Conservation (phyloP, 2,113 vertebrate genomes). For the Saiga tatarica region DNA sequence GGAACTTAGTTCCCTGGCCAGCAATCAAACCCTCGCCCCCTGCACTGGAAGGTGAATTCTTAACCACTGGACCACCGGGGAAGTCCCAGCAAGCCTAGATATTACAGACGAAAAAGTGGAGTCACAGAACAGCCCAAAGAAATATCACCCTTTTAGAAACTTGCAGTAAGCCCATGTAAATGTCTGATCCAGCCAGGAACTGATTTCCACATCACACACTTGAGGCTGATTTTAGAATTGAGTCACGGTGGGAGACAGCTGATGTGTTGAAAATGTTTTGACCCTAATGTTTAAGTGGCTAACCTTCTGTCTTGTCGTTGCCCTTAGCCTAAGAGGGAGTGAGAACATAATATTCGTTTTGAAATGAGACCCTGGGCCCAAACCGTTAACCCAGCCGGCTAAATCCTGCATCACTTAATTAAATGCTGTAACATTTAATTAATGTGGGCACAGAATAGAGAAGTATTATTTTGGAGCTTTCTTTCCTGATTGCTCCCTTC, state of each 20-base stretch:
- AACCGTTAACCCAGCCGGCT: background rate
- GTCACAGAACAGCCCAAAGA: background rate
- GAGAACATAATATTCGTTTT: background rate
- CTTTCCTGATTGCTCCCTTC: constrained; percentile 34
- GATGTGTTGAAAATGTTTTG: background rate
- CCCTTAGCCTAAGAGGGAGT: background rate
- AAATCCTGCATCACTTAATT: background rate
- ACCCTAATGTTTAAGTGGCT: background rate
- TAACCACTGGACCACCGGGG: background rate
- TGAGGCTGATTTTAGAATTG: background rate
- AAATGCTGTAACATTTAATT: background rate
- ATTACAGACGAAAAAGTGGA: background rate
- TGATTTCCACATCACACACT: background rate
- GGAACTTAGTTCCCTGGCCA: background rate
- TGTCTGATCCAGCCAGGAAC: background rate
- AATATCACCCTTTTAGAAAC: background rate
- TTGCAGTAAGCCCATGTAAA: background rate
- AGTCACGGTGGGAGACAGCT: background rate
- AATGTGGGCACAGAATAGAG: background rate
- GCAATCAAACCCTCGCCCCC: background rate
- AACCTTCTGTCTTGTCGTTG: background rate
- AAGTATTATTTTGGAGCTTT: constrained; percentile 29
- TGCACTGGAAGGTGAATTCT: background rate
- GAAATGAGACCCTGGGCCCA: background rate
- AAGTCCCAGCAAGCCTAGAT: background rate